Evolutionary conservation across 1,140 invertebrate genomes (phyloP).

Genomic region (Drosophila murphyi): DNA sequence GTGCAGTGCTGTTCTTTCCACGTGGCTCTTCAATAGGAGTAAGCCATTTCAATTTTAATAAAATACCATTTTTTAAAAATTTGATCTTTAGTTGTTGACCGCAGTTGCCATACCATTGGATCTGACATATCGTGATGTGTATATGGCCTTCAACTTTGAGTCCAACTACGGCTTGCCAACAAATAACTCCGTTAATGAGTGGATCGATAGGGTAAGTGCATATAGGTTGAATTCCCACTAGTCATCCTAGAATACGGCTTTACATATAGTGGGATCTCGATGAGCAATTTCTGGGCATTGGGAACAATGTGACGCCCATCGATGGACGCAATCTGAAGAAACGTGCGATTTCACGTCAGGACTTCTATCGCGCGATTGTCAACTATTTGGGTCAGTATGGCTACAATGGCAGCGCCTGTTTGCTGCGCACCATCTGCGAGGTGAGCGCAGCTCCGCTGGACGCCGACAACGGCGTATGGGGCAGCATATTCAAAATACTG

Average conservation of each 20-base stretch:
- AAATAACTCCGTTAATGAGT: conserved; percentile 70
- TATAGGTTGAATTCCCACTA: not conserved
- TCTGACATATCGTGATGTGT: conserved; percentile 86
- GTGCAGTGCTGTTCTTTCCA: conserved; percentile 61
- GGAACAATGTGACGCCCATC: conserved; percentile 69
- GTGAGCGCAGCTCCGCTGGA: conserved; percentile 81
- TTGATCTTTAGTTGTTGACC: conserved; percentile 85
- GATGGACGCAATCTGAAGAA: conserved; percentile 50
- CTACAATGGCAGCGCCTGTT: conserved; percentile 85
- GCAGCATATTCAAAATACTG: conserved; percentile 85
- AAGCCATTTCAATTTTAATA: not conserved
- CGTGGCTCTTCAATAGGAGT: conserved; percentile 73
- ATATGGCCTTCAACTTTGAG: conserved; percentile 91
- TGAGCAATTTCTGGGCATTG: conserved; percentile 58
- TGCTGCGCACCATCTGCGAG: conserved; percentile 85
- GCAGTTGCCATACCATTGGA: conserved; percentile 90
- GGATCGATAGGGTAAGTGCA: conserved; percentile 69
- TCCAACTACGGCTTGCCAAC: conserved; percentile 87
- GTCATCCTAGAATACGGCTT: conserved; percentile 2
- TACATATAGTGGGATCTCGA: conserved; percentile 71
- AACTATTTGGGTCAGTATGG: conserved; percentile 81
- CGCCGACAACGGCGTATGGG: conserved; percentile 85
- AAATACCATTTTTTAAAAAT: not conserved
- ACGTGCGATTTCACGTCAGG: conserved; percentile 48
- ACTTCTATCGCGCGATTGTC: conserved; percentile 72